Evolutionary conservation across 2,797 vertebrate genomes (phyloP).

Genomic region (Eulemur coronatus): DNA sequence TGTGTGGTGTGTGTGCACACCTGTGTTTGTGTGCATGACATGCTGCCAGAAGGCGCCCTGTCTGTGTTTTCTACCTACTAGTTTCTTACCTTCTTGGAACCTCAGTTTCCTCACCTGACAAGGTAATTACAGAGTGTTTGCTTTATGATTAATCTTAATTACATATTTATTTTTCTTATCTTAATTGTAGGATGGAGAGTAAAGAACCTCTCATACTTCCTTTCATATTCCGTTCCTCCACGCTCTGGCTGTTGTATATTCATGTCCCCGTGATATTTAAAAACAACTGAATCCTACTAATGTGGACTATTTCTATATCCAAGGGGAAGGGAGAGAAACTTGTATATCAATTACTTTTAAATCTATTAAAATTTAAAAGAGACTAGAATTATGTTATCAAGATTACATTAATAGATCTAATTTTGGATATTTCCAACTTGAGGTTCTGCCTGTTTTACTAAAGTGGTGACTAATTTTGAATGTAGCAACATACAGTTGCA

Average conservation of each 20-base stretch:
- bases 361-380: neutral
- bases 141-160: neutral
- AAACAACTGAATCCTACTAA: neutral
- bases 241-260: neutral
- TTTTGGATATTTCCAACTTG: neutral
- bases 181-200: neutral
- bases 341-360: neutral
- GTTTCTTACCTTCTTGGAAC: neutral
- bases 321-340: neutral
- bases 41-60: neutral
- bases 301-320: neutral
- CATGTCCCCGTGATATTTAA: neutral
- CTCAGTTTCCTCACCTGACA: neutral
- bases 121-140: neutral
- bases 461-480: neutral
- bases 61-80: neutral
- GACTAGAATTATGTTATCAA: neutral
- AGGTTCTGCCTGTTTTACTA: neutral
- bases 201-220: neutral
- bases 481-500: neutral
- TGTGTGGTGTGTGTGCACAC: rapidly evolving
- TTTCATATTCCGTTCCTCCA: neutral
- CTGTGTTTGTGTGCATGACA: neutral
- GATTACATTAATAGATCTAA: neutral
- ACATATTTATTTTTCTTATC: neutral